Base-by-base conservation (phyloP, 2,888 invertebrate species). In the Spilarctia lutea region DNA sequence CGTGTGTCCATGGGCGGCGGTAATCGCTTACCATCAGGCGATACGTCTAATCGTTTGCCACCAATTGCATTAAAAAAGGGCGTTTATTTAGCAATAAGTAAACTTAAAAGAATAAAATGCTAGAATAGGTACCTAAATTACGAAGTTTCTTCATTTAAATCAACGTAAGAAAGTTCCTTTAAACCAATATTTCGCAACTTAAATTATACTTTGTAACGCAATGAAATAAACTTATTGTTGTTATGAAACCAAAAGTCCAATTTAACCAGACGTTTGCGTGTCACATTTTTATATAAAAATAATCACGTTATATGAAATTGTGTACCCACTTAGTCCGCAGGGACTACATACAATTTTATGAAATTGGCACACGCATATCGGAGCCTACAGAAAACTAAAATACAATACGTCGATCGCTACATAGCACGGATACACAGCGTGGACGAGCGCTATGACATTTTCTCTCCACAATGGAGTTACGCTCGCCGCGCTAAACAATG, bases 401-500 rank as follows among this genome's bases (percentile, higher is more conserved):
- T 76, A 83, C 70, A 83, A 76, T 75, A 79, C 75, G 69, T 77
- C 76, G 81, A 75, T 78, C 74, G 67, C 68, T 67, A 76, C 75
- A 77, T 77, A 76, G 80, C 70, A 78, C 52, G 39, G 65, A 67
- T 66, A 80, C 69, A 78, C 76, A 76, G 71, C 35, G 67, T 65
- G 76, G 71, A 73, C 69, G 76, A 56, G 69, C 67, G 79, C 79
- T 85, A 85, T 90, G 88, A 90, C 92, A 89, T 90, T 88, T 87
- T 85, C 86, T 74, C 76, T 79, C 81, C 80, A 91, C 90, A 92
- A 91, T 91, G 79, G 88, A 86, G 87, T 87, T 85, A 86, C 87
- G 83, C 84, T 80, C 82, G 83, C 82, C 85, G 84, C 87, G 78
- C 86, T 87, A 87, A 87, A 92, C 92, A 92, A 92, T 91, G 85